Evolutionary conservation across 1,140 invertebrate species (phyloP).

Genomic region (Bombus sylvicola): DNA sequence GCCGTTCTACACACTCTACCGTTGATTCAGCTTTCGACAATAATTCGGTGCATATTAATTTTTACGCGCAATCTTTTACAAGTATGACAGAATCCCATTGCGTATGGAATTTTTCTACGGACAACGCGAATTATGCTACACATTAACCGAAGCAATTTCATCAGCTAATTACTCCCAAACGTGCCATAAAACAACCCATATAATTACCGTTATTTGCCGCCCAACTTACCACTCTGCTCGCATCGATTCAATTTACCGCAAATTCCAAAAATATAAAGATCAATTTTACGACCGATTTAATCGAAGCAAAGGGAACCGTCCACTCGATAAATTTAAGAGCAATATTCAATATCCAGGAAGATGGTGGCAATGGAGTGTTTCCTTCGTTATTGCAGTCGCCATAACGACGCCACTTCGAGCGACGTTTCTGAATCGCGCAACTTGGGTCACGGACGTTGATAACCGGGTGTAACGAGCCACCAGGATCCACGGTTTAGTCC

Average conservation of each 20-base stretch:
- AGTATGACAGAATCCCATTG: background rate
- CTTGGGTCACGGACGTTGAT: slow-evolving; percentile 22
- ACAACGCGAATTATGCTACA: too few relatives aligned
- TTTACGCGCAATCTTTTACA: background rate
- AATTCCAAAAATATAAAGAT: background rate
- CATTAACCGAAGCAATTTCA: background rate
- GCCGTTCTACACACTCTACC: background rate
- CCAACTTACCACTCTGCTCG: background rate
- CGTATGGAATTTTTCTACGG: background rate
- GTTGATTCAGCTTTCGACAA: too few relatives aligned
- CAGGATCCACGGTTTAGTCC: background rate
- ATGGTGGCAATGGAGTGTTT: background rate
- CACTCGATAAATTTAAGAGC: background rate
- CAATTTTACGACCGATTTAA: background rate
- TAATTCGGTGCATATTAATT: too few relatives aligned
- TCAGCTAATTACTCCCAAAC: background rate
- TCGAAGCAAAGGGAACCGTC: background rate
- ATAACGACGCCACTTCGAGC: slow-evolving; percentile 2
- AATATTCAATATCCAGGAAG: background rate
- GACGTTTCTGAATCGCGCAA: slow-evolving; percentile 8
- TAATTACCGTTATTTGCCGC: background rate
- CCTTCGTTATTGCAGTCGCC: background rate
- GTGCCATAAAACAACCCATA: background rate
- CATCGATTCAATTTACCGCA: background rate
- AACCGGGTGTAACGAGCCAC: slow-evolving; percentile 20